Evolutionary conservation across 2,113 vertebrate species (phyloP).

Genomic region (Tylochromis polylepis): DNA sequence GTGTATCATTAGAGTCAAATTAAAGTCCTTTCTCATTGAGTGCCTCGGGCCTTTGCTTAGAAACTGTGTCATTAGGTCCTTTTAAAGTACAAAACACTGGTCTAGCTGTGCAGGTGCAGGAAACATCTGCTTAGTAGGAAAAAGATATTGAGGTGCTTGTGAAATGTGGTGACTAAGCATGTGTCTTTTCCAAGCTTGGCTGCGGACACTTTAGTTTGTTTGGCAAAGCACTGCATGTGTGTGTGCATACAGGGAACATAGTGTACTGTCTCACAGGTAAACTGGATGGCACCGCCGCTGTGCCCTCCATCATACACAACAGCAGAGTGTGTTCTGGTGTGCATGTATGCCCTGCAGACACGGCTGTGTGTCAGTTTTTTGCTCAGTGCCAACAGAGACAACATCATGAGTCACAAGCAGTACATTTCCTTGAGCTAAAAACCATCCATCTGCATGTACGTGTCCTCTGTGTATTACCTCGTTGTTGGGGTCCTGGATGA

Average conservation of each 20-base stretch:
- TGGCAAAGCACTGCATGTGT: background rate
- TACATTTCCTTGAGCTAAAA: background rate
- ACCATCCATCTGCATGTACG: background rate
- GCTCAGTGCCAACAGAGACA: background rate
- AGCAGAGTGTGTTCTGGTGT: background rate
- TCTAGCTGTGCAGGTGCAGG: background rate
- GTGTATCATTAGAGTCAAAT: slow-evolving; percentile 29
- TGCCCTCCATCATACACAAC: background rate
- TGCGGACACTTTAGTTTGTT: slow-evolving; percentile 9
- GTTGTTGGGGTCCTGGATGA: slow-evolving; percentile 92
- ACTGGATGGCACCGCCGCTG: background rate
- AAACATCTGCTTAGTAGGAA: background rate
- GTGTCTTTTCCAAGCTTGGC: background rate
- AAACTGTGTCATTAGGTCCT: background rate
- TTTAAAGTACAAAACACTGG: background rate
- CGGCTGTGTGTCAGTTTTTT: background rate
- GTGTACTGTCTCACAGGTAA: slow-evolving; percentile 8
- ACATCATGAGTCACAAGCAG: slow-evolving; percentile 11
- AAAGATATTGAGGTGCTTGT: background rate
- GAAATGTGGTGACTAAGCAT: background rate
- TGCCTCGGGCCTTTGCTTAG: background rate
- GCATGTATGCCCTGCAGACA: background rate
- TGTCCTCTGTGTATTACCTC: slow-evolving; percentile 76
- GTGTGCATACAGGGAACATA: background rate
- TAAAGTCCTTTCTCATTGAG: background rate